Percentiles rank a stretch among this genome's conserved stretches.
Evolutionary conservation across 2,113 vertebrate species (phyloP).

Genomic region (Gopherus evgoodei): DNA sequence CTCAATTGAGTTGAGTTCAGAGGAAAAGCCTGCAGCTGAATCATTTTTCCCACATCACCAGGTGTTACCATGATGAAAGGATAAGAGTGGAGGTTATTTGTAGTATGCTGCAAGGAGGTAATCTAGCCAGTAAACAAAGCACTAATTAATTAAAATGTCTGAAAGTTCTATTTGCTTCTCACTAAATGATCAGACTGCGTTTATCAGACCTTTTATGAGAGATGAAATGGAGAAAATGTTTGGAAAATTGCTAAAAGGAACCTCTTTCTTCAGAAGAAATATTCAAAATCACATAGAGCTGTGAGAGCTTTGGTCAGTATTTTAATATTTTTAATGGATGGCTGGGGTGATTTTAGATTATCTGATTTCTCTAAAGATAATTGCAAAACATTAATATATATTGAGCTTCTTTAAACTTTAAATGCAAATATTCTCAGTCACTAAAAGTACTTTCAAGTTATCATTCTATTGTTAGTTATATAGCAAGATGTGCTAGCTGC

Average conservation of each 20-base stretch:
- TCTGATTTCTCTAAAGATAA: neutral
- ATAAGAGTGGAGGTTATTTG: conserved; percentile 54
- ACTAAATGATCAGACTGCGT: conserved; percentile 17
- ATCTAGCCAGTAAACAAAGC: conserved; percentile 57
- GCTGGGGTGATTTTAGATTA: neutral
- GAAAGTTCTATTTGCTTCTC: conserved; percentile 39
- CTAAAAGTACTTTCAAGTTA: neutral
- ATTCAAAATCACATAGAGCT: neutral
- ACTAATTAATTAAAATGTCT: conserved; percentile 65
- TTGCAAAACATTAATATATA: neutral
- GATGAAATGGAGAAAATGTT: conserved; percentile 53
- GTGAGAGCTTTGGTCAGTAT: neutral
- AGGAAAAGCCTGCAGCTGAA: conserved; percentile 34
- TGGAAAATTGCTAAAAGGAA: conserved; percentile 51
- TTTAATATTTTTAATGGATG: conserved; percentile 1
- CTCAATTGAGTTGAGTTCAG: conserved; percentile 45
- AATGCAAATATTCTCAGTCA: neutral
- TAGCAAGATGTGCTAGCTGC: neutral
- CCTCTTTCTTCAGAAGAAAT: conserved; percentile 29
- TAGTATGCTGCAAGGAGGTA: conserved; percentile 45
- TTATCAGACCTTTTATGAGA: conserved; percentile 37
- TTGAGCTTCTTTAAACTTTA: neutral
- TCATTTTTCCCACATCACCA: conserved; percentile 36
- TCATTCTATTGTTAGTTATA: neutral
- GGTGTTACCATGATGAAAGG: conserved; percentile 59